These are phyloP conservation scores for Bombylius discolor DNA, from an alignment of 2,888 invertebrate species.

Conservation along the genomic window DNA sequence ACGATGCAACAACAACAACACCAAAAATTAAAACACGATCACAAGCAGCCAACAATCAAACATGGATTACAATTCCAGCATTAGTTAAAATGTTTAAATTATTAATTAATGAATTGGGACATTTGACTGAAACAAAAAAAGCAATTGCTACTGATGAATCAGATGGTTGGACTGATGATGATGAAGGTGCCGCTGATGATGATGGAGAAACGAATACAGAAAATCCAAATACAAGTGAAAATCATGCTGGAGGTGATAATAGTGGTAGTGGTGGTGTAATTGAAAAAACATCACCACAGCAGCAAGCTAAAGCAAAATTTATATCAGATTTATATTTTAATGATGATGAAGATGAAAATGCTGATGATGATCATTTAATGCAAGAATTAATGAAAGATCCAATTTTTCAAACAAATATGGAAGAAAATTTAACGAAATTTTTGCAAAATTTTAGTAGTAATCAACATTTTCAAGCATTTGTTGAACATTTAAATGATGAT, in stretches of 20 bases:
- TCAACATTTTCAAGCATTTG: conserved; percentile 47
- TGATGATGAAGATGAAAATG: conserved; percentile 30
- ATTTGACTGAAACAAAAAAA: conserved; percentile 40
- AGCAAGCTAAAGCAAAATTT: conserved; percentile 24
- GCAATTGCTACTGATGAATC: conserved; percentile 21
- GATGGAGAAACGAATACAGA: background rate
- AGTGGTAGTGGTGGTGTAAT: background rate
- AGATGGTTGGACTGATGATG: conserved; percentile 24
- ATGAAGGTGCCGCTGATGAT: conserved; percentile 13
- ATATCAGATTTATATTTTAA: conserved; percentile 29
- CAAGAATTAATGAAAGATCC: conserved; percentile 50
- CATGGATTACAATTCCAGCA: conserved; percentile 50
- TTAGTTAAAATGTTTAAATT: conserved; percentile 60
- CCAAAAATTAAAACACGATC: conserved; percentile 38
- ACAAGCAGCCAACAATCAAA: conserved; percentile 29
- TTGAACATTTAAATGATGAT: conserved; percentile 43
- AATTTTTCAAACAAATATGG: conserved; percentile 46
- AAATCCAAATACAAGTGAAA: conserved; percentile 25
- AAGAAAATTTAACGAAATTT: conserved; percentile 50
- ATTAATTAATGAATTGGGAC: conserved; percentile 49
- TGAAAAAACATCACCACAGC: conserved; percentile 13
- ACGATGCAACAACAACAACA: conserved; percentile 7
- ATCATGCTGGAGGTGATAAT: conserved; percentile 37
- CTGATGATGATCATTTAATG: conserved; percentile 43
- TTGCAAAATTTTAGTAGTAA: conserved; percentile 48